Evolutionary conservation across 2,797 vertebrate species (phyloP), one percentile per base, ranked within the genome.

Genomic region (Mallotus villosus): DNA sequence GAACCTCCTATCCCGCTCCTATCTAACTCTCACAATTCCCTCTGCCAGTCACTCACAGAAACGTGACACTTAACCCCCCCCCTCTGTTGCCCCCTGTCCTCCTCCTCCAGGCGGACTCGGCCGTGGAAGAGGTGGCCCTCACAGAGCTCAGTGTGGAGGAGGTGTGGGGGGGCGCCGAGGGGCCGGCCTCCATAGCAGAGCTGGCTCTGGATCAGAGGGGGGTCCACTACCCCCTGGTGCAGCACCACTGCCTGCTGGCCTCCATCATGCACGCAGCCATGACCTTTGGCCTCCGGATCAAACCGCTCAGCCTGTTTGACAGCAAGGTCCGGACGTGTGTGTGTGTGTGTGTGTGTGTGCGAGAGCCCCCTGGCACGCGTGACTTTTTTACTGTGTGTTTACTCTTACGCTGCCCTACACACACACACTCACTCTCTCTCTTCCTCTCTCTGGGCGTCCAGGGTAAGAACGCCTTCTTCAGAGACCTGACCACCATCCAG

Each of bases 381-480:
- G 11, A 9, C 9, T 0, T 17, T 3, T 3, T 55, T 19, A 5
- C 4, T 53, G 51, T 53, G 51, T 17, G 1, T 55, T 17, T 51
- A 2, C 51, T n/a, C 51, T 0, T 2, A 5, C 17, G 17, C 16
- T 55, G 51, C 9, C 16, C 51, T 68, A 24, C 51, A 57, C 24
- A 27, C 16, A 29, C 27, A 11, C n/a, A 21, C 17, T 21, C 27
- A 61, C 17, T 58, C 14, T 27, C 53, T 34, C 12, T 60, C 59
- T 63, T n/a, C 27, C 61, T 29, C 29, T 8, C 67, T 78, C 34
- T 24, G 58, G 22, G 58, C 59, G n/a, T 85, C 59, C 76, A 99
- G 98, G 98, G 97, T 27, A 98, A 98, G 89, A 99, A 98, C 60
- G 97, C 97, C 1, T 98, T 99, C 92, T 99, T 99, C 88, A 95